phyloP scores from a whole-genome alignment of 30 jellyfish, hydroid and myxozoan genomes.

The Hydra vulgaris region DNA sequence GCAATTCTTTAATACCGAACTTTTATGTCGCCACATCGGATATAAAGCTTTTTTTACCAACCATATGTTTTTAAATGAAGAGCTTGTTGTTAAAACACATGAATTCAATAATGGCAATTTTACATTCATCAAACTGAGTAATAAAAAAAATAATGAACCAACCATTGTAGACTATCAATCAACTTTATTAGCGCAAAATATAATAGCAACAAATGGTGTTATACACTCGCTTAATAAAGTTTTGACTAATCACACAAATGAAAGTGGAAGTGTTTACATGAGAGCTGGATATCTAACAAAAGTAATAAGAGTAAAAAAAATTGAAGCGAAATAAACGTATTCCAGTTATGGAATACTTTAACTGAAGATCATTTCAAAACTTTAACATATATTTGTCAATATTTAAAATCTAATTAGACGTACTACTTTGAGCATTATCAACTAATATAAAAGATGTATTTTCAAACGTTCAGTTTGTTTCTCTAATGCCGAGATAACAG shows the following conservation, averaged over 20 bases:
- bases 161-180: not conserved
- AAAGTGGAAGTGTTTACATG: not conserved
- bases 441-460: too few relatives aligned
- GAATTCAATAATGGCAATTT: not conserved
- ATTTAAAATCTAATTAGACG: too few relatives aligned
- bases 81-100: not conserved
- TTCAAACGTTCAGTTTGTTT: too few relatives aligned
- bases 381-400: too few relatives aligned
- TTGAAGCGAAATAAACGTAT: not conserved
- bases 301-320: not conserved
- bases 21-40: not conserved
- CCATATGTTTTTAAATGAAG: not conserved
- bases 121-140: not conserved
- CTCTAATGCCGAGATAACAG: too few relatives aligned
- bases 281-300: not conserved
- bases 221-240: not conserved
- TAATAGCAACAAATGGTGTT: conserved; percentile 5
- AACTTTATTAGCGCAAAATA: not conserved
- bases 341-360: not conserved
- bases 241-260: not conserved
- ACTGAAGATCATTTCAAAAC: too few relatives aligned
- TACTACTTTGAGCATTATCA: too few relatives aligned
- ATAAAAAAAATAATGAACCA: not conserved
- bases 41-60: not conserved
- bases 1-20: not conserved